These are phyloP conservation scores for Oryzias javanicus DNA, from an alignment of 2,113 vertebrate species.

Conservation along the genomic window DNA sequence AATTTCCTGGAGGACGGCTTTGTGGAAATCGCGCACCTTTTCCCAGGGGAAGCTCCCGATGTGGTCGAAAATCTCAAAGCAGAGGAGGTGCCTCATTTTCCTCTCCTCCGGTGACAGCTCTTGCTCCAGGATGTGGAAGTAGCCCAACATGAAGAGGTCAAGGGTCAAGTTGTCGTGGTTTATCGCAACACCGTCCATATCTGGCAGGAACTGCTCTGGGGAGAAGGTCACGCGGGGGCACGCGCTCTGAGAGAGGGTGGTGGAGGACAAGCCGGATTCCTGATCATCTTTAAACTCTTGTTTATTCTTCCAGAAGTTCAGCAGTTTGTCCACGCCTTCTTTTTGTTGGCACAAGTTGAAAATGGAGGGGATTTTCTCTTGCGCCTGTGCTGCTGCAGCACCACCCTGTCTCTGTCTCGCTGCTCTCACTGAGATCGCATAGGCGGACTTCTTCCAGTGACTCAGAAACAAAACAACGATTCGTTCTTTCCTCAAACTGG, in stretches of 20 bases:
- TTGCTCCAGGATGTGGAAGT: slow-evolving; percentile 92
- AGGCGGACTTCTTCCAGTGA: slow-evolving; percentile 91
- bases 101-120: slow-evolving; percentile 85
- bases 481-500: slow-evolving; percentile 85
- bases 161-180: slow-evolving; percentile 84
- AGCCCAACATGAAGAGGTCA: slow-evolving; percentile 95
- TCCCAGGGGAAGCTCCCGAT: slow-evolving; percentile 85
- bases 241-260: slow-evolving; percentile 57
- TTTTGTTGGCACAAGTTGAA: slow-evolving; percentile 79
- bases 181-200: slow-evolving; percentile 67
- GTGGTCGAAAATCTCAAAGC: slow-evolving; percentile 94
- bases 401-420: slow-evolving; percentile 50
- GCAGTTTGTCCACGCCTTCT: slow-evolving; percentile 78
- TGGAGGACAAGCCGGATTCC: not conserved
- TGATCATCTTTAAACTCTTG: slow-evolving; percentile 12
- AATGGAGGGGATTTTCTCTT: slow-evolving; percentile 52
- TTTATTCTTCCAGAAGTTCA: slow-evolving; percentile 79
- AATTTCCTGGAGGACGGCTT: slow-evolving; percentile 86
- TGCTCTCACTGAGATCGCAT: slow-evolving; percentile 71
- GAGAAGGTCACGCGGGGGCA: slow-evolving; percentile 70
- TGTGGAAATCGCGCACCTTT: slow-evolving; percentile 85
- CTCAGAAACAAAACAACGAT: slow-evolving; percentile 88
- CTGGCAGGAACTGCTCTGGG: slow-evolving; percentile 87
- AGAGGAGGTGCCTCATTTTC: slow-evolving; percentile 89
- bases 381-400: slow-evolving; percentile 16